A percentile compares a stretch with the other conserved stretches of the same genome.
phyloP scores from a whole-genome alignment of 2,888 invertebrate species.

The Melanostoma mellinum region DNA sequence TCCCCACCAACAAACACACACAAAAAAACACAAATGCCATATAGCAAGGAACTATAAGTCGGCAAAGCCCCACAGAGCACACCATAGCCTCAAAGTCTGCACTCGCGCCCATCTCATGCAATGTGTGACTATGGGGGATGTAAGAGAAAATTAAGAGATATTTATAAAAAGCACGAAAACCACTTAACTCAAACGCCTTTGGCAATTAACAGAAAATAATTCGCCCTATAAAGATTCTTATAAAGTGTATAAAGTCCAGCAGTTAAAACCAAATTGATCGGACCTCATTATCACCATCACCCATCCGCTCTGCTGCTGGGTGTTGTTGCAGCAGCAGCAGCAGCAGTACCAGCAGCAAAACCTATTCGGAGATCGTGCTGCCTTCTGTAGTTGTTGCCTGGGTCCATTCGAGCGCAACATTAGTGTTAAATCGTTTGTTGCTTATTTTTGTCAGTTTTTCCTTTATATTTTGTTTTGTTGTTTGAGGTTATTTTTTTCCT shows the following conservation, averaged over 20 bases:
- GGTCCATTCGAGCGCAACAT: conserved; percentile 63
- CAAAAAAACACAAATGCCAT: not conserved
- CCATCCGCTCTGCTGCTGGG: conserved; percentile 36
- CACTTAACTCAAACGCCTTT: conserved; percentile 81
- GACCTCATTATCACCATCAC: conserved; percentile 75
- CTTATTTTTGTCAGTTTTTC: conserved; percentile 65
- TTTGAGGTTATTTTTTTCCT: not conserved
- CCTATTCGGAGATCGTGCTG: conserved; percentile 44
- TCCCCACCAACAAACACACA: conserved; percentile 8
- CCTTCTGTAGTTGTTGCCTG: conserved; percentile 30
- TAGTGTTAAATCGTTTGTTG: conserved; percentile 73
- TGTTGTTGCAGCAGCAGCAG: not conserved
- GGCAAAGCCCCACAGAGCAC: conserved; percentile 13
- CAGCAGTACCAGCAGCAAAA: conserved; percentile 14
- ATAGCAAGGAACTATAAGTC: conserved; percentile 10
- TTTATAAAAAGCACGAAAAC: conserved; percentile 82
- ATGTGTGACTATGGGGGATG: conserved; percentile 32
- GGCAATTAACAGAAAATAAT: conserved; percentile 80
- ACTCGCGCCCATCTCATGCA: conserved; percentile 52
- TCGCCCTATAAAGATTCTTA: conserved; percentile 75
- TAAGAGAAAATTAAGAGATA: conserved; percentile 80
- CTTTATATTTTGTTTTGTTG: conserved; percentile 16
- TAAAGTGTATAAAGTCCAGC: conserved; percentile 78
- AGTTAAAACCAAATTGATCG: conserved; percentile 81
- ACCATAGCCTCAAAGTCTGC: conserved; percentile 29